Evolutionary conservation across 2,797 vertebrate species (phyloP).

Genomic region (Trachops cirrhosus): DNA sequence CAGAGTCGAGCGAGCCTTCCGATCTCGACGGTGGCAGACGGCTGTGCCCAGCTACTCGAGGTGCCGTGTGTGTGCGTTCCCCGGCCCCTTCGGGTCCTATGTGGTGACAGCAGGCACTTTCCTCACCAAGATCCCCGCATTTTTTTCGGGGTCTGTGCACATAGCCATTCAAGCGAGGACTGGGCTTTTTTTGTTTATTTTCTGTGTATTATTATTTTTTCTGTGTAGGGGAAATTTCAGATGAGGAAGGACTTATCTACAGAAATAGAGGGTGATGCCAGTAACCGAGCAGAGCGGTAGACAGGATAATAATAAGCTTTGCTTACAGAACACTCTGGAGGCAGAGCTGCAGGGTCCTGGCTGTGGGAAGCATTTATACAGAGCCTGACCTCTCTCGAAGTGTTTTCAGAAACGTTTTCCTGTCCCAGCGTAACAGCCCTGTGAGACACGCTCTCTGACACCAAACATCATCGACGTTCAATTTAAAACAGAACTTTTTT

Average conservation of each 20-base stretch:
- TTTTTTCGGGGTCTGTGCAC: neutral
- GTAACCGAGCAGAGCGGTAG: neutral
- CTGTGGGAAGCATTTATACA: neutral
- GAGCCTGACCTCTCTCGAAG: neutral
- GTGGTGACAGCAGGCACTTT: neutral
- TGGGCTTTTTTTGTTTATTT: neutral
- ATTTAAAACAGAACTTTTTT: neutral
- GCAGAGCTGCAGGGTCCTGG: neutral
- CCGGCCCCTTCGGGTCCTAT: fast-evolving
- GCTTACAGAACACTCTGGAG: neutral
- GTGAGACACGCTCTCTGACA: neutral
- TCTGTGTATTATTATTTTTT: neutral
- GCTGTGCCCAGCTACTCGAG: neutral
- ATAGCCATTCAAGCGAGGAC: fast-evolving
- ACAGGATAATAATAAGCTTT: neutral
- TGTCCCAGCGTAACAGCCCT: neutral
- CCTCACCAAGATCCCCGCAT: neutral
- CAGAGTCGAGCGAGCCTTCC: neutral
- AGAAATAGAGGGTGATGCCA: neutral
- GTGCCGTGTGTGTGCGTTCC: fast-evolving
- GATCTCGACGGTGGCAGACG: neutral
- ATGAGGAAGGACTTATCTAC: neutral
- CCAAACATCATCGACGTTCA: neutral
- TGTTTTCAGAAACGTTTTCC: neutral
- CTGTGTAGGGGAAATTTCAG: neutral